phyloP scores from a whole-genome alignment of 2,888 invertebrate species.

The Prenolepis imparis region DNA sequence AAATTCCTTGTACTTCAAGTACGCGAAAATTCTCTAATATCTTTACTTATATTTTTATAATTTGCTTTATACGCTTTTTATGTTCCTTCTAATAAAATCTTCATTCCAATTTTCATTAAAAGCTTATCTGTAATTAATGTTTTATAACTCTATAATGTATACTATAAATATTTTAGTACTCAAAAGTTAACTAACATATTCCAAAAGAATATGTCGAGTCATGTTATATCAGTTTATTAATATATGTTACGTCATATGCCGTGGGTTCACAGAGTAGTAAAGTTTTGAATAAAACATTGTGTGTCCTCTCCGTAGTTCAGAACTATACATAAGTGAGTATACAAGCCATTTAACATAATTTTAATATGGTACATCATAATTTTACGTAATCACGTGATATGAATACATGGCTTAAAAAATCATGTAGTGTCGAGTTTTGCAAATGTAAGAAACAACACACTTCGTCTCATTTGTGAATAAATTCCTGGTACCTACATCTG shows the following conservation, averaged over 20 bases:
- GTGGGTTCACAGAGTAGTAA: neutral
- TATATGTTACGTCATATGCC: too few species aligned
- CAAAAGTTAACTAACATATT: neutral
- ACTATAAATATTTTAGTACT: neutral
- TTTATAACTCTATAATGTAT: neutral
- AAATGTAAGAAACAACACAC: constrained; percentile 31
- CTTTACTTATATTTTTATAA: neutral
- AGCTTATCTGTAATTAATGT: neutral
- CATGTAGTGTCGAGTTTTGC: neutral
- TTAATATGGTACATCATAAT: constrained; percentile 25
- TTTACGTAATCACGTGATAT: neutral
- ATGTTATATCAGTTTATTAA: too few species aligned
- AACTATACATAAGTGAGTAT: neutral
- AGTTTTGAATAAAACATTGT: neutral
- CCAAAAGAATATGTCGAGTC: neutral
- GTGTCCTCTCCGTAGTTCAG: neutral
- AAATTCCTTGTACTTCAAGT: neutral
- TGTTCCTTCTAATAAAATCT: neutral
- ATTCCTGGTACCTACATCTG: neutral
- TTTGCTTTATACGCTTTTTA: too few species aligned
- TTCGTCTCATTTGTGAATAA: constrained; percentile 14
- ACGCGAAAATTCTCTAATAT: neutral
- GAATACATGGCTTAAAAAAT: neutral
- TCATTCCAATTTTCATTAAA: neutral
- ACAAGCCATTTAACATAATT: constrained; percentile 18